A percentile compares a stretch with the other conserved stretches of the same genome.
phyloP scores from a whole-genome alignment of 2,888 invertebrate genomes.

The Clusia tigrina region DNA sequence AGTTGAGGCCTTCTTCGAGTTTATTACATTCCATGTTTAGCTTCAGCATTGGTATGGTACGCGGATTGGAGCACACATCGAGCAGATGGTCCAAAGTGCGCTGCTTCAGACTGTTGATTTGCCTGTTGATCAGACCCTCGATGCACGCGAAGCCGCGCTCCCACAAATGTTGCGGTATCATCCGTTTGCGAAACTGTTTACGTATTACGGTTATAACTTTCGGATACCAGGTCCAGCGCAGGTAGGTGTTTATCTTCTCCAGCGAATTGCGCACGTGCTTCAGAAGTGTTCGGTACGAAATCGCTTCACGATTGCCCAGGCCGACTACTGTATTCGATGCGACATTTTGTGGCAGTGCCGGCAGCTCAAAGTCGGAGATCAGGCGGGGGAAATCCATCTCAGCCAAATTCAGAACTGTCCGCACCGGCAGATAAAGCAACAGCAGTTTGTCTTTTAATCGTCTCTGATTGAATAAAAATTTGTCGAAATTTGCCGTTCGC shows the following conservation, averaged over 20 bases:
- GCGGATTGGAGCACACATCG: slow-evolving; percentile 66
- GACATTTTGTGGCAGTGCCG: slow-evolving; percentile 31
- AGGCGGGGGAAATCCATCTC: slow-evolving; percentile 60
- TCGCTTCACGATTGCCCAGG: slow-evolving; percentile 48
- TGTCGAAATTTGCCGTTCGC: slow-evolving; percentile 69
- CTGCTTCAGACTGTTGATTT: slow-evolving; percentile 74
- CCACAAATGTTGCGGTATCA: slow-evolving; percentile 49
- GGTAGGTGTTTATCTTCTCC: slow-evolving; percentile 57
- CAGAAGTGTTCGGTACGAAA: slow-evolving; percentile 48
- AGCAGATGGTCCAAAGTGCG: slow-evolving; percentile 73
- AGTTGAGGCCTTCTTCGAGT: slow-evolving; percentile 59
- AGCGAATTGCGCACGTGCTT: slow-evolving; percentile 54
- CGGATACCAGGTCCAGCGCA: slow-evolving; percentile 65
- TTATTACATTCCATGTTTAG: slow-evolving; percentile 63
- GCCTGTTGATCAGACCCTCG: slow-evolving; percentile 67
- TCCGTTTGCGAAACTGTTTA: slow-evolving; percentile 52
- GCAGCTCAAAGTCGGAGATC: slow-evolving; percentile 57
- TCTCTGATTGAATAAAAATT: slow-evolving; percentile 69
- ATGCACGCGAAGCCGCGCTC: slow-evolving; percentile 61
- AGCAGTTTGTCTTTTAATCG: slow-evolving; percentile 69
- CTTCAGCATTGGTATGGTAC: slow-evolving; percentile 71
- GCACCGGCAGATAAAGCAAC: slow-evolving; percentile 71
- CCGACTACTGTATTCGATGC: slow-evolving; percentile 37
- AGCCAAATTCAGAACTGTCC: slow-evolving; percentile 61
- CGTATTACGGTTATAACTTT: slow-evolving; percentile 59